These are phyloP conservation scores for Ditula angustiorana DNA, from an alignment of 2,888 invertebrate genomes.

Conservation along the genomic window DNA sequence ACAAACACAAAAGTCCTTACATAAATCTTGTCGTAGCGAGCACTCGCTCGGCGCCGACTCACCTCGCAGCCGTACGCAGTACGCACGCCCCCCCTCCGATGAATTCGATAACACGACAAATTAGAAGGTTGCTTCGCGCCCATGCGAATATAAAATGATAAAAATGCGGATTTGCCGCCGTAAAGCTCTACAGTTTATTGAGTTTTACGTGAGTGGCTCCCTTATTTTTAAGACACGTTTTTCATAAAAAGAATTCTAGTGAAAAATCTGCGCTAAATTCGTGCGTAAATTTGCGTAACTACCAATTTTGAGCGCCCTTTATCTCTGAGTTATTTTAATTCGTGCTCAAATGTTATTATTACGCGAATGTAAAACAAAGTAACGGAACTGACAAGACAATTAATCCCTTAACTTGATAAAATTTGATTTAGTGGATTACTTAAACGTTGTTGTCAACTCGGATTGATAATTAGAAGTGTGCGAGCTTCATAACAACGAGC, in stretches of 20 bases:
- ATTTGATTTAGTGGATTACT: conserved; percentile 31
- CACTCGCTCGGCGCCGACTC: conserved; percentile 71
- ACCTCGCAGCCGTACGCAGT: conserved; percentile 66
- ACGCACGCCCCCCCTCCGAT: conserved; percentile 65
- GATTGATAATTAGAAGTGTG: conserved; percentile 53
- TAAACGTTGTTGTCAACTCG: conserved; percentile 41
- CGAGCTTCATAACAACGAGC: conserved; percentile 54
- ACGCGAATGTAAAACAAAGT: conserved; percentile 1
- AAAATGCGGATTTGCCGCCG: conserved; percentile 64
- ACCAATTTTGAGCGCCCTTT: conserved; percentile 36
- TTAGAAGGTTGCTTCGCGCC: conserved; percentile 63
- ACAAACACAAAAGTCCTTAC: conserved; percentile 84
- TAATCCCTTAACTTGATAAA: conserved; percentile 12
- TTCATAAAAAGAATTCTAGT: conserved; percentile 41
- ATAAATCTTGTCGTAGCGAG: conserved; percentile 81
- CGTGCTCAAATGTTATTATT: conserved; percentile 23
- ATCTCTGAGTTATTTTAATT: conserved; percentile 31
- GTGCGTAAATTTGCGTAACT: conserved; percentile 36
- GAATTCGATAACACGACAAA: conserved; percentile 78
- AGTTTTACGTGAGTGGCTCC: conserved; percentile 62
- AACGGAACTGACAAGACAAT: conserved; percentile 34
- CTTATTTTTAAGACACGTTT: conserved; percentile 66
- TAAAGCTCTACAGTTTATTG: conserved; percentile 63
- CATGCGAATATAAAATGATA: conserved; percentile 60
- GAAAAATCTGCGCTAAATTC: conserved; percentile 34